phyloP scores from a whole-genome alignment of 2,113 vertebrate species.

The Heloderma charlesbogerti region DNA sequence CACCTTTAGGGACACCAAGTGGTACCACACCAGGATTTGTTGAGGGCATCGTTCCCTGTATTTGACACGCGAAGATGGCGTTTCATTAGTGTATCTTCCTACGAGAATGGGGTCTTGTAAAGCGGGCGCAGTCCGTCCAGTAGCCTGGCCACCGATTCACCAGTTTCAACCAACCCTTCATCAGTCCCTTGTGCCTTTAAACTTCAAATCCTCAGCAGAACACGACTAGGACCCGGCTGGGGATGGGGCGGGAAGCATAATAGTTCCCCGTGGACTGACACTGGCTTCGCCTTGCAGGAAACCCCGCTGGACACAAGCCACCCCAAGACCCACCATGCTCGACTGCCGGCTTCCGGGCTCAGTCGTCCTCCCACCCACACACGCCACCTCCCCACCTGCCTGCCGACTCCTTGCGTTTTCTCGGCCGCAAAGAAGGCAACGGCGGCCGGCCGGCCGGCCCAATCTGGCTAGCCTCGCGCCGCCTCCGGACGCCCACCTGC shows the following conservation, averaged over 20 bases:
- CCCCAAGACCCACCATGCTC: not conserved
- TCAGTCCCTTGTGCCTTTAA: not conserved
- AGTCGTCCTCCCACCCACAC: not conserved
- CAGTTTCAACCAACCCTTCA: not conserved
- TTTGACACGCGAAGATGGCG: not conserved
- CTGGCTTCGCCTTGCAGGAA: conserved; percentile 56
- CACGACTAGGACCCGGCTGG: not conserved
- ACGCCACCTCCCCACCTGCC: not conserved
- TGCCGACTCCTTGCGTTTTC: not conserved
- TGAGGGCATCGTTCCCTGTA: not conserved
- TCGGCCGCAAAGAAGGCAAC: not conserved
- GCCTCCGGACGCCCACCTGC: not conserved
- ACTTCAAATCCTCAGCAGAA: not conserved
- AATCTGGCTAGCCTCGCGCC: not conserved
- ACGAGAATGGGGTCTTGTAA: not conserved
- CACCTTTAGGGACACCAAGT: not conserved
- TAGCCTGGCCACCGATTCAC: not conserved
- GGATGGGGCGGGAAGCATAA: not conserved
- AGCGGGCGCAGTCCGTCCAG: too few relatives aligned
- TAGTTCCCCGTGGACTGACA: conserved; percentile 28
- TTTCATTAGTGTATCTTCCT: not conserved
- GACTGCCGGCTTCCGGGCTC: not conserved
- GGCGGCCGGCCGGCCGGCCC: not conserved
- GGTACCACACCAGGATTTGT: not conserved
- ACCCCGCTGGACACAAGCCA: not conserved